phyloP scores from a whole-genome alignment of 2,113 vertebrate species.

The Dryoscopus gambensis region DNA sequence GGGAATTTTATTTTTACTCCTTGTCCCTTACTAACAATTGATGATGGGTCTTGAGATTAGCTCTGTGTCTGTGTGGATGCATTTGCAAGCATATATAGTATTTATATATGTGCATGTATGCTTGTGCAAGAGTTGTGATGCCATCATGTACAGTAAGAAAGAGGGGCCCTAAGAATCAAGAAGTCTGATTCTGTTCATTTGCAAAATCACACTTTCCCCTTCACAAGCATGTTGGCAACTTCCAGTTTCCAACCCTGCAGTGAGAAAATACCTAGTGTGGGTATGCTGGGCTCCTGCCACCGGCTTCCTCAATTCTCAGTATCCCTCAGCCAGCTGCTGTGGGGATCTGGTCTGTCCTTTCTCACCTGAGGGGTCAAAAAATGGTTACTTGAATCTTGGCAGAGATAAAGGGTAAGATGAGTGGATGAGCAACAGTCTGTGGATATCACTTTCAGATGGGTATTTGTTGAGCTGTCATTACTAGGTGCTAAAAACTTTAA shows the following conservation, averaged over 20 bases:
- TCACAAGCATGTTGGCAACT: background rate
- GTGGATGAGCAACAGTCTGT: background rate
- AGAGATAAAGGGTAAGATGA: background rate
- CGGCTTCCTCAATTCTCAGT: background rate
- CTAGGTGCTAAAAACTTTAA: background rate
- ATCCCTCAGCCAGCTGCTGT: background rate
- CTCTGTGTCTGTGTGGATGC: background rate
- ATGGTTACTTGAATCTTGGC: background rate
- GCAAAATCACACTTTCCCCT: background rate
- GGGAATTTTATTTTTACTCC: background rate
- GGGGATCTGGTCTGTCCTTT: background rate
- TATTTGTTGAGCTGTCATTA: background rate
- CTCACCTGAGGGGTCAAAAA: background rate
- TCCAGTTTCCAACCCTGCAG: background rate
- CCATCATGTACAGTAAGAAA: background rate
- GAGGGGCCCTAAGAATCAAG: background rate
- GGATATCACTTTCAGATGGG: background rate
- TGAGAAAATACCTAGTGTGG: background rate
- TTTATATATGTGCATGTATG: fast-evolving
- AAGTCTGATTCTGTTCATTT: background rate
- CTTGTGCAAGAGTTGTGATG: background rate
- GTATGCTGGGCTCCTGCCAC: background rate
- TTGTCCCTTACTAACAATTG: background rate
- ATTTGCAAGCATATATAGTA: background rate
- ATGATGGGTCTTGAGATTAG: background rate